Base-by-base conservation (phyloP, 1,140 invertebrate genomes). In the Camponotus floridanus region DNA sequence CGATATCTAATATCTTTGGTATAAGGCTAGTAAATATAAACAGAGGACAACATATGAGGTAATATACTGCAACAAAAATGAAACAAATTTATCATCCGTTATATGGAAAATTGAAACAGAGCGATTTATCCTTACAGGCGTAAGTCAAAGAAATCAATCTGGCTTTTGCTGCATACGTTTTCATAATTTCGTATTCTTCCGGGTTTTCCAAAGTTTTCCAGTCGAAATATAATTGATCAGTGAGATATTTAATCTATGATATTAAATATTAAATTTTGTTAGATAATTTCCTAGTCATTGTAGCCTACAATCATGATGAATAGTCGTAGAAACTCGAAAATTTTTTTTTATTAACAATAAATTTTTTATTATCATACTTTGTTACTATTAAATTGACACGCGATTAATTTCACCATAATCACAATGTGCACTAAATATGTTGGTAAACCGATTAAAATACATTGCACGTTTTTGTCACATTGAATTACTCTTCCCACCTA, bases 151-250 rank as follows among this genome's bases (percentile, higher is more conserved):
- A 5, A 15, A 31, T 15, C 21, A 7, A 18, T 48, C 21, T 70
- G 1, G 31, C 42, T 2, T 48, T 48, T 8, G 11, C n/a, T 6
- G 21, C 42, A 48, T 70, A 70, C 4, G 21, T 26, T 6, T 70
- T 31, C 67, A 70, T 70, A 13, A 70, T 70, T 48, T 70, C 21
- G 67, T 70, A 48, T 15, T 70, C 65, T 48, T 70, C 42, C 21
- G 11, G 11, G 26, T 2, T 8, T 8, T 48, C 21, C 21, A 70
- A 33, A 13, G 15, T 45, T 3, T 21, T 15, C 42, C 67, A 70
- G 26, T 39, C 36, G 36, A 4, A 4, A 4, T 39, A 6, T 39
- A 39, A 39, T 39, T 39, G 36, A 39, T 39, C 36, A 39, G 36
- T 39, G 3, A 39, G 36, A 3, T 39, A 6, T 39, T 39, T 39